Percentiles rank a stretch among this genome's conserved stretches.
Conservation (phyloP, 2,113 vertebrate genomes). For the human (Homo sapiens) region DNA sequence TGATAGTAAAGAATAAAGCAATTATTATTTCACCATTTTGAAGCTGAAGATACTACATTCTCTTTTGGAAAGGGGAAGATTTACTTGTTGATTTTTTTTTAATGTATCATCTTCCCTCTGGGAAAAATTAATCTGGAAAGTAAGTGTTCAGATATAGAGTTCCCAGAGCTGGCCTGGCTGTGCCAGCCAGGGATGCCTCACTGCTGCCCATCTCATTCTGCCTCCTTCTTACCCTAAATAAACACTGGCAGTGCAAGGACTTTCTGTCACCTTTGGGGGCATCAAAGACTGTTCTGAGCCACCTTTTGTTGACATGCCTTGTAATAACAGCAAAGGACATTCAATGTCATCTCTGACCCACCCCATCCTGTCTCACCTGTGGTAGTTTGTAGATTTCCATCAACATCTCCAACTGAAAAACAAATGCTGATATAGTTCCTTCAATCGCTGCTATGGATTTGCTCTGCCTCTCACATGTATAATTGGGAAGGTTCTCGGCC, state of each 20-base stretch:
- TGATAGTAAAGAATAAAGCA: background rate
- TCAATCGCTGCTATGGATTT: background rate
- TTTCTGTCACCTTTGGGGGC: background rate
- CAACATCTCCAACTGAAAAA: background rate
- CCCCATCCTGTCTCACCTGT: background rate
- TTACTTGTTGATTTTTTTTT: background rate
- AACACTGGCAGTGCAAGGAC: background rate
- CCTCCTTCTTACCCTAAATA: background rate
- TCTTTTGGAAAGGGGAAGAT: background rate
- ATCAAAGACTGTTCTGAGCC: background rate
- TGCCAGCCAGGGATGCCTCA: background rate
- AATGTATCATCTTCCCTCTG: background rate
- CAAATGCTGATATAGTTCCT: background rate
- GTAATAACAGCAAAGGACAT: background rate
- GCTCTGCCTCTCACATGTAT: background rate
- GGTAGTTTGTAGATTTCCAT: background rate
- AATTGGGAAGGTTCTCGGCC: background rate
- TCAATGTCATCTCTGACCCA: no score
- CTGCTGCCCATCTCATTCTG: background rate
- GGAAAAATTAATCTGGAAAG: background rate
- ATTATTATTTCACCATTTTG: background rate
- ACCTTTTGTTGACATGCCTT: background rate
- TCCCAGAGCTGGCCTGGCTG: background rate
- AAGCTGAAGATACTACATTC: background rate
- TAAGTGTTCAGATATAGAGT: background rate